Conservation (phyloP, 2,113 vertebrate genomes). For the Sturnus vulgaris region DNA sequence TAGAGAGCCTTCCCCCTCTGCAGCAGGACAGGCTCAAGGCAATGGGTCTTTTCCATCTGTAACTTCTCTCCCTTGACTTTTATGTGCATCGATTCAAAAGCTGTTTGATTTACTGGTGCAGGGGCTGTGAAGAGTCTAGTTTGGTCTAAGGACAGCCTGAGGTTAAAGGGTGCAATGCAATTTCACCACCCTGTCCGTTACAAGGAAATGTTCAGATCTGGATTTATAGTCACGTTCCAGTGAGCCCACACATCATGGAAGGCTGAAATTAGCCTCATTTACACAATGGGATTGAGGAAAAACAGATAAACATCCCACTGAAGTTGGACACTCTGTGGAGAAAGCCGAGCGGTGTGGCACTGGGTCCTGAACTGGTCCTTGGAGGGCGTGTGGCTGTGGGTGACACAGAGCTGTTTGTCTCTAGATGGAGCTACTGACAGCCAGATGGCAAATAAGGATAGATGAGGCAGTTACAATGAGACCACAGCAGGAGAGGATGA, state of each 20-base stretch:
- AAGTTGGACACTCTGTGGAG: neutral
- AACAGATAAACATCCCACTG: neutral
- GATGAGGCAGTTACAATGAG: neutral
- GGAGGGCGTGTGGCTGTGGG: neutral
- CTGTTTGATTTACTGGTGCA: neutral
- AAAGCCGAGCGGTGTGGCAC: neutral
- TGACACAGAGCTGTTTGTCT: neutral
- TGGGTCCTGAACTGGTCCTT: fast-evolving
- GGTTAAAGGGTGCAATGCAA: constrained; percentile 36
- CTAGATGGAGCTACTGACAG: neutral
- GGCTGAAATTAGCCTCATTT: constrained; percentile 31
- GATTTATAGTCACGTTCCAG: constrained; percentile 5
- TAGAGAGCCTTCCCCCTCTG: neutral
- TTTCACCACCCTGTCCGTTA: neutral
- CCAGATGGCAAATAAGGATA: neutral
- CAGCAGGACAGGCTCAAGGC: neutral
- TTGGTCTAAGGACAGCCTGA: constrained; percentile 18
- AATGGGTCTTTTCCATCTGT: constrained; percentile 18
- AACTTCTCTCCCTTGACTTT: constrained; percentile 15
- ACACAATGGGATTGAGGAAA: neutral
- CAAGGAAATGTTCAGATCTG: neutral
- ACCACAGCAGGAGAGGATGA: neutral
- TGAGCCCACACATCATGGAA: neutral
- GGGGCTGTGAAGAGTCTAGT: neutral
- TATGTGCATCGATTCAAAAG: constrained; percentile 3